Evolutionary conservation across 2,113 vertebrate genomes (phyloP).

Genomic region (Amazona guildingii): DNA sequence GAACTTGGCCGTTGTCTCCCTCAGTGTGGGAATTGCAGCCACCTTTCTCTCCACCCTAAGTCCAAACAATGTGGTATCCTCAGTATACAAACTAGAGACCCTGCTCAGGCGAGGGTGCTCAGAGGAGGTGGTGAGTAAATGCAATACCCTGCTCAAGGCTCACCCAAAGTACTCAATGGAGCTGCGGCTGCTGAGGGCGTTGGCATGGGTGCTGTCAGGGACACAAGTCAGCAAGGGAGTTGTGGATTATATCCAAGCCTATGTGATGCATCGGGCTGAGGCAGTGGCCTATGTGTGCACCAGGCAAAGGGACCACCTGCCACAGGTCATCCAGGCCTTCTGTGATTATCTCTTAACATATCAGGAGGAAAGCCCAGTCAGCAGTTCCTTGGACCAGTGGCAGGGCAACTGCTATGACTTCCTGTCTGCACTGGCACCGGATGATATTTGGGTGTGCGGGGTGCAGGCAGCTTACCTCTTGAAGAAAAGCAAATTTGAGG

Average conservation of each 20-base stretch:
- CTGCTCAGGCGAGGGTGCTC: slow-evolving; percentile 71
- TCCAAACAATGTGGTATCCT: slow-evolving; percentile 79
- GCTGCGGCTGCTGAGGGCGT: slow-evolving; percentile 80
- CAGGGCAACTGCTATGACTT: slow-evolving; percentile 70
- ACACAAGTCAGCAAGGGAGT: slow-evolving; percentile 53
- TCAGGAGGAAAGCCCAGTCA: background rate
- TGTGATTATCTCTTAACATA: slow-evolving; percentile 37
- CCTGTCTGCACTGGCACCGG: slow-evolving; percentile 75
- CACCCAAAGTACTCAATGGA: slow-evolving; percentile 15
- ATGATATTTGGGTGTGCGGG: slow-evolving; percentile 54
- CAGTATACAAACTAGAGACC: slow-evolving; percentile 81
- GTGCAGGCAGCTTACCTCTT: slow-evolving; percentile 76
- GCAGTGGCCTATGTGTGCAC: slow-evolving; percentile 69
- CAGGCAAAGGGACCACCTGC: slow-evolving; percentile 81
- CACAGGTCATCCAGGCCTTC: slow-evolving; percentile 74
- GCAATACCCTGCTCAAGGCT: slow-evolving; percentile 72
- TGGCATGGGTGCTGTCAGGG: slow-evolving; percentile 81
- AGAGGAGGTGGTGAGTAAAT: slow-evolving; percentile 77
- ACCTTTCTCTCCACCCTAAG: slow-evolving; percentile 84
- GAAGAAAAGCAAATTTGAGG: slow-evolving; percentile 66
- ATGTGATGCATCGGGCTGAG: slow-evolving; percentile 56
- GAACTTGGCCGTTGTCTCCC: slow-evolving; percentile 54
- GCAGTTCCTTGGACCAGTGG: background rate
- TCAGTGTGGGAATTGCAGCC: slow-evolving; percentile 79
- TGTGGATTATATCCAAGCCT: slow-evolving; percentile 82